Base-by-base conservation (phyloP, 2,113 vertebrate genomes). In the Chiloscyllium plagiosum region DNA sequence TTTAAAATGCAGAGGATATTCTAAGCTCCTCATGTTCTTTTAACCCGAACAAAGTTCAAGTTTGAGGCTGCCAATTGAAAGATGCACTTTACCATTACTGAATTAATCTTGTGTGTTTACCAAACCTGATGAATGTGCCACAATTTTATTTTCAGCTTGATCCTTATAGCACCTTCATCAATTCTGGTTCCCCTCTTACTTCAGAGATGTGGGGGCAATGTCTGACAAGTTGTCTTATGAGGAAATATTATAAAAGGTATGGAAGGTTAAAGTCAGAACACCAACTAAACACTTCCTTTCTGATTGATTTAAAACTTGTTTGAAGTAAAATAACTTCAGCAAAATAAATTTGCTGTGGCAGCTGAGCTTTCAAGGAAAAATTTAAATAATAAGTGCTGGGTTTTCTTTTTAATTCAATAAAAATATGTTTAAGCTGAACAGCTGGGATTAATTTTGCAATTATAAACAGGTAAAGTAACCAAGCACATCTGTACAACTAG, bases 361-460 rank as follows among this genome's bases (percentile, higher is more conserved):
- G 68, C 94, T 29, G 94, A 95, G 26, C 42, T 72, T 72, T 76
- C 68, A 95, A 70, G 10, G 42, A 95, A 33, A 69, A 95, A 33
- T 72, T 26, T 33, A 24, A 47, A 72, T 72, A 47, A 52, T 72
- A 76, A 95, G 24, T 33, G 24, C 37, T 95, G 4, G 72, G 68
- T 33, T 52, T 90, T 56, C 26, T 70, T 95, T 47, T 72, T 95
- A 69, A 95, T 95, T 17, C 26, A 70, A 70, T 50, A 95, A 95
- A 72, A 72, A 95, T 76, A 15, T 95, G 61, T 66, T 92, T 92
- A n/a, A n/a, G 24, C 94, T 72, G 22, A 52, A 72, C 42, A 95
- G 94, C 47, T 72, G 47, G 68, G 72, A 95, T 50, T 29, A 95
- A 72, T 76, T 52, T 70, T 72, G 47, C 52, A 76, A 95, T 33